Evolutionary conservation across 2,888 invertebrate genomes (phyloP), one percentile per base, ranked within the genome.

Genomic region (Dendrolimus houi): DNA sequence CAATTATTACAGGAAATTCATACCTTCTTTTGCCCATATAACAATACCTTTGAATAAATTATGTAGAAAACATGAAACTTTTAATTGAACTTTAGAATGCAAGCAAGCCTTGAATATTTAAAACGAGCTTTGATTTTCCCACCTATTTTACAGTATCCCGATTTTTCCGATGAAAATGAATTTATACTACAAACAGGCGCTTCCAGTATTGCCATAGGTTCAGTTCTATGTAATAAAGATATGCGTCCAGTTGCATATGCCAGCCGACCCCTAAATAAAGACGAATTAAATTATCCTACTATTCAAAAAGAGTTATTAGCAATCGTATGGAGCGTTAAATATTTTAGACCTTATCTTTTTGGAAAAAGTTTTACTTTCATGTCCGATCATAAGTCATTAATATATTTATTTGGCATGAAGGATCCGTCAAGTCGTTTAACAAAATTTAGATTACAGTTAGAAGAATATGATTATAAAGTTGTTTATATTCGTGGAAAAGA

Each of bases 261-360:
- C n/a, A n/a, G n/a, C n/a, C n/a, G n/a, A n/a, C n/a, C n/a, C n/a
- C n/a, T n/a, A n/a, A n/a, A n/a, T n/a, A n/a, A n/a, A n/a, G n/a
- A n/a, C n/a, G n/a, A n/a, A n/a, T n/a, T n/a, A n/a, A n/a, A n/a
- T n/a, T n/a, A 61, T 13, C 61, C 61, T 6, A 54, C 54, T 1
- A 62, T 64, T 13, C 41, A 63, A 55, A 61, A 62, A 52, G 62
- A 63, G 42, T 29, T 62, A n/a, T 7, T 61, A 0, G 59, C 62
- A n/a, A 58, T 65, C 12, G 59, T 62, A 2, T 63, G 61, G 63
- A 0, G n/a, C 10, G 59, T 59, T 7, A 59, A 58, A 41, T 59
- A 56, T 29, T 56, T 56, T 56, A 52, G 52, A 17, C 54, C 54
- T 1, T 29, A 54, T 54, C 17, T 29, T 13, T 54, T 14, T 17